Evolutionary conservation across 2,113 vertebrate species (phyloP).

Genomic region (Tiliqua scincoides): DNA sequence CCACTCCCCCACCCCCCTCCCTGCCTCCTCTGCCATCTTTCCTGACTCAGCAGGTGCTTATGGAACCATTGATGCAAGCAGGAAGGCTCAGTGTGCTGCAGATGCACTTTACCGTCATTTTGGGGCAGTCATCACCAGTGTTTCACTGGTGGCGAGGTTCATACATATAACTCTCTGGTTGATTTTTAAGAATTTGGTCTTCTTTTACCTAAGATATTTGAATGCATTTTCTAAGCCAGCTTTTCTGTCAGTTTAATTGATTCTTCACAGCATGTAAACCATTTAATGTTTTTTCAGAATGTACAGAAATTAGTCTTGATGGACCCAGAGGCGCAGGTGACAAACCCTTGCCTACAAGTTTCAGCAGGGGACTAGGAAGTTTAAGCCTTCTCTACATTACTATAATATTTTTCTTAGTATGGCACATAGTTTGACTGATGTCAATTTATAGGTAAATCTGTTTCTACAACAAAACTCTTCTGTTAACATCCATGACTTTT

Average conservation of each 20-base stretch:
- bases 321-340: slow-evolving; percentile 48
- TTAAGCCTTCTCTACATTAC: slow-evolving; percentile 15
- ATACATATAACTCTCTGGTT: too few species aligned
- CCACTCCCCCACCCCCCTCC: too few species aligned
- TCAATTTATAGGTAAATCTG: neutral
- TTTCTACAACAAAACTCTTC: neutral
- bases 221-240: slow-evolving; percentile 25
- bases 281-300: slow-evolving; percentile 50
- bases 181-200: slow-evolving; percentile 27
- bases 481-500: neutral
- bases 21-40: too few species aligned
- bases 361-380: neutral
- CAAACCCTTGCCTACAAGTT: slow-evolving; percentile 41
- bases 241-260: slow-evolving; percentile 54
- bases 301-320: slow-evolving; percentile 60
- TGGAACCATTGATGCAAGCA: too few species aligned
- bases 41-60: too few species aligned
- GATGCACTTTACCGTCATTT: too few species aligned
- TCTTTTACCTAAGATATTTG: slow-evolving; percentile 50
- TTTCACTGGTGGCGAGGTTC: too few species aligned
- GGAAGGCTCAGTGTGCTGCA: too few species aligned
- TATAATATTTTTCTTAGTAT: slow-evolving; percentile 22
- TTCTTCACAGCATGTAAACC: slow-evolving; percentile 63
- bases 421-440: neutral
- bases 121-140: too few species aligned